Conservation (phyloP, 2,113 vertebrate genomes). For the Donacobius atricapilla region DNA sequence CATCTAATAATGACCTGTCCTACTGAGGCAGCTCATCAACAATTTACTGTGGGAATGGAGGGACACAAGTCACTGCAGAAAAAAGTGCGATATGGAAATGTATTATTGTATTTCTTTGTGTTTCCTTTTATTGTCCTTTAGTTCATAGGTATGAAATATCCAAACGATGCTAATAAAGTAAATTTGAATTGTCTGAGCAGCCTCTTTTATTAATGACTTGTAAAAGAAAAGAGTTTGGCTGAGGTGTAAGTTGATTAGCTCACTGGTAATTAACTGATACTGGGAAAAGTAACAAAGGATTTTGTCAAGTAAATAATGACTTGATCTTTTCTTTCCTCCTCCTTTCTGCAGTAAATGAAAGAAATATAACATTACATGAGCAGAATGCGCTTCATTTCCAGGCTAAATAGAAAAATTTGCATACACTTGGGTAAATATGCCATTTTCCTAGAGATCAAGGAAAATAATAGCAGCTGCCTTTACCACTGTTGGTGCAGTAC, state of each 20-base stretch:
- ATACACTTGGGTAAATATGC: neutral
- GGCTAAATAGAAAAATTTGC: neutral
- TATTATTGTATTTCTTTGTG: neutral
- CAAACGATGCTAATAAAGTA: neutral
- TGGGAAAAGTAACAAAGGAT: neutral
- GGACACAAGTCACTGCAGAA: neutral
- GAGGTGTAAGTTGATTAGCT: neutral
- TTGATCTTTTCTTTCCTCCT: neutral
- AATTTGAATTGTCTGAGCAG: neutral
- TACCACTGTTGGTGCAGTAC: neutral
- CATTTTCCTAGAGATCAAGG: neutral
- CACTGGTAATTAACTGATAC: neutral
- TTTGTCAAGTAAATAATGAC: slow-evolving; percentile 23
- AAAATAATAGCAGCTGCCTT: neutral
- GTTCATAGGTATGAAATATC: neutral
- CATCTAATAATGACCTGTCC: neutral
- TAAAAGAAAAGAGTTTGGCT: neutral
- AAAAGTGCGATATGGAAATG: neutral
- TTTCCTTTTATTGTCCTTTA: neutral
- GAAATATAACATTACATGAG: neutral
- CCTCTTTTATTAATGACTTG: neutral
- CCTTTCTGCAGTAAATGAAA: neutral
- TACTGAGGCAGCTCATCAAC: neutral
- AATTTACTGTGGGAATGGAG: neutral
- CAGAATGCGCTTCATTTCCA: neutral